Base-by-base conservation (phyloP, 2,113 vertebrate genomes). In the Anarhynchus alexandrinus region DNA sequence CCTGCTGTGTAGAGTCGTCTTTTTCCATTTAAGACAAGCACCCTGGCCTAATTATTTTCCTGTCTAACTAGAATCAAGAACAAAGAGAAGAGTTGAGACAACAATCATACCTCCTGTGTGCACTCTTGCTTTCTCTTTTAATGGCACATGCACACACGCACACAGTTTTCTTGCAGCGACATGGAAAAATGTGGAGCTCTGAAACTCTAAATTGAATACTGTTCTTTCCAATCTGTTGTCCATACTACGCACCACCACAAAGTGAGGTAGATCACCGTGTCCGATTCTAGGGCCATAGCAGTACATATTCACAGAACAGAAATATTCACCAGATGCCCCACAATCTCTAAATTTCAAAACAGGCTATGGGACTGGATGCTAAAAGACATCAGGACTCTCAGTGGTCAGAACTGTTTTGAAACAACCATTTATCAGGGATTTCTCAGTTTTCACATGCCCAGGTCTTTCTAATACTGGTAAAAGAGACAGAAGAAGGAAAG, bases 81-180 rank as follows among this genome's bases (percentile, higher is more conserved):
- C 14, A 15, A 70, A 70, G 23, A 49, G 13, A 38, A 49, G 6
- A 74, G 9, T 3, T 62, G 30, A 82, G 38, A 17, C 5, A 18
- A 8, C 17, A 79, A 5, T 23, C 3, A 58, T 52, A n/a, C 15
- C 11, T 90, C 6, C 16, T 45, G 5, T 15, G 19, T 42, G 2
- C 10, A 5, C n/a, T 42, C 9, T 69, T 7, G 0, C 15, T 89
- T 61, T 86, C 45, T 58, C 14, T 76, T 70, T 82, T 45, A 79
- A 23, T 57, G 29, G 1, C 10, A 36, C n/a, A 16, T 2, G 25
- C 21, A n/a, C 1, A 25, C 11, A 15, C 3, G 6, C 4, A 11
- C 3, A 3, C 2, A 12, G 4, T 30, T 84, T 76, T 64, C 29
- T 81, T 81, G 12, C 43, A 54, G 16, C 5, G 3, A 3, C 8